Conservation (phyloP, 2,113 vertebrate species). For the Rhinolophus sinicus region DNA sequence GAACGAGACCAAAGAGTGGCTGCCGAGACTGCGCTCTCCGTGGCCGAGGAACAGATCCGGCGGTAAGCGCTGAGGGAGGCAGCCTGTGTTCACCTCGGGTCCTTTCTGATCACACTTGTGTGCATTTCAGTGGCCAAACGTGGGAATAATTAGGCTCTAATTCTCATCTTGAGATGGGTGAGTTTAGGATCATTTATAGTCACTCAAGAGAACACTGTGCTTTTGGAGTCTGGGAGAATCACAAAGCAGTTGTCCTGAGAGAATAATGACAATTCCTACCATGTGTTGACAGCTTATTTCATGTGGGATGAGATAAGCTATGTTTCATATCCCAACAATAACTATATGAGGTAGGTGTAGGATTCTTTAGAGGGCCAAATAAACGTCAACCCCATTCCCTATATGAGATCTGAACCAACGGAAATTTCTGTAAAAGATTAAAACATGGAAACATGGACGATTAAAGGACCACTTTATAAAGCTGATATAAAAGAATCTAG, state of each 20-base stretch:
- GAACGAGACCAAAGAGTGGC: conserved; percentile 87
- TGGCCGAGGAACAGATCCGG: conserved; percentile 83
- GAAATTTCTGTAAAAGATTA: not conserved
- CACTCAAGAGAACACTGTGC: not conserved
- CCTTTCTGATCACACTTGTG: not conserved
- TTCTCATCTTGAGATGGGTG: not conserved
- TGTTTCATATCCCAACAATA: not conserved
- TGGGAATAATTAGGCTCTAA: not conserved
- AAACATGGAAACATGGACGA: not conserved
- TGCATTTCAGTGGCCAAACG: not conserved
- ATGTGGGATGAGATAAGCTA: not conserved
- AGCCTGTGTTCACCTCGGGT: not conserved
- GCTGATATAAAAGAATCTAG: not conserved
- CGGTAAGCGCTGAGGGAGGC: conserved; percentile 72
- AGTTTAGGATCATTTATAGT: not conserved
- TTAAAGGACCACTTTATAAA: not conserved
- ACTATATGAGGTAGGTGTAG: not conserved
- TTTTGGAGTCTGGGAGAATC: not conserved
- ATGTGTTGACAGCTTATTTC: not conserved
- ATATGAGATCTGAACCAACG: not conserved
- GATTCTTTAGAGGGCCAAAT: not conserved
- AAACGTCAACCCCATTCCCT: not conserved
- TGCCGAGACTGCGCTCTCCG: conserved; percentile 79
- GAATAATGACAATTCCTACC: not conserved
- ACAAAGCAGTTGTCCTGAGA: not conserved